Base-by-base conservation (phyloP, 2,113 vertebrate genomes). In the Pelecanoides urinatrix region DNA sequence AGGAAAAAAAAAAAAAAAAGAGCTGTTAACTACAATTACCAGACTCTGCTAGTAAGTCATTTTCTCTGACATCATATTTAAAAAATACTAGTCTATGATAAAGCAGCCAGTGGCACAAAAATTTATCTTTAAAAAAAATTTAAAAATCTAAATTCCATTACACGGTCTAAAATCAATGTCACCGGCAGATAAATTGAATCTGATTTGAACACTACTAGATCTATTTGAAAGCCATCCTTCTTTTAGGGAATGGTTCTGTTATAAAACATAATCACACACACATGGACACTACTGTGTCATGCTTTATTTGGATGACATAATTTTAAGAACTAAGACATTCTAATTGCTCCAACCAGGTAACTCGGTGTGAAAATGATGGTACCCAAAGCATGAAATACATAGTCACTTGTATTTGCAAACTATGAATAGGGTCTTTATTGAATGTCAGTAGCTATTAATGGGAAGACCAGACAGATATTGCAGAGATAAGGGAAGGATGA, bases 21-120 rank as follows among this genome's bases (percentile, higher is more conserved):
- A 36, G 13, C n/a, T 80, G 67, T 49, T 80, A 92, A 95, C 68
- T 79, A 84, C 47, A 95, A 63, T 75, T 96, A 96, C 44, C 44
- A 88, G 77, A 90, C 90, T 81, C n/a, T 10, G 73, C 50, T 71
- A 78, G 16, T 45, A 96, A 92, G 42, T 40, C 0, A 29, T 88
- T 88, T 85, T 96, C 72, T 71, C 7, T 17, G 77, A 75, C 61
- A 90, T 70, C 27, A 94, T 78, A 58, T 90, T 94, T 93, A 62
- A 50, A 91, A 90, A 92, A 81, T 61, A 86, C 66, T 80, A 83
- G 77, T 18, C 42, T 29, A 56, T 67, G 63, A 70, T 77, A 76
- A 92, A 96, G 71, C 66, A 94, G 82, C 26, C 68, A 77, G 68
- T 29, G 44, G 62, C 32, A 93, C 16, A 95, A 88, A 75, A 91